Evolutionary conservation across 1,140 invertebrate genomes (phyloP).

Genomic region (Bombus vancouverensis): DNA sequence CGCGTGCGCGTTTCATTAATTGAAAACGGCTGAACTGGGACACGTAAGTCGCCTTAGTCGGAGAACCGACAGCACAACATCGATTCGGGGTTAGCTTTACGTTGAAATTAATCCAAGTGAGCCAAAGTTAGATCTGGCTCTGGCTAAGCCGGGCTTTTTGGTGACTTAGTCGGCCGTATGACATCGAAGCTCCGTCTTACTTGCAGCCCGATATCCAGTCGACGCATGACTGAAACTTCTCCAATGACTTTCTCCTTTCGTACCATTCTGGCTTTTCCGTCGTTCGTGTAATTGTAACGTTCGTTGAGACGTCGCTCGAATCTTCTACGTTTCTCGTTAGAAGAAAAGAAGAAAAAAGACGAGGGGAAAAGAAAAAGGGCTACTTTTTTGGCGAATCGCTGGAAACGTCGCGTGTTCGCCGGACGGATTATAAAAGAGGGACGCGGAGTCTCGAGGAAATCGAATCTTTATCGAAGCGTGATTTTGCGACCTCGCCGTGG

Average conservation of each 20-base stretch:
- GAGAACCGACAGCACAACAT: conserved; percentile 39
- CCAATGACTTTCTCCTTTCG: not conserved
- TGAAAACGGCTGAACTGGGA: conserved; percentile 58
- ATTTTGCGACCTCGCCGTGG: not conserved
- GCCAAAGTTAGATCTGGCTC: conserved; percentile 65
- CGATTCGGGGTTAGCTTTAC: conserved; percentile 65
- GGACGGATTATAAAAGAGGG: not conserved
- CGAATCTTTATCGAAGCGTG: not conserved
- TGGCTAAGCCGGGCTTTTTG: conserved; percentile 69
- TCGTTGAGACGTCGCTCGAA: not conserved
- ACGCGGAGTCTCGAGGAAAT: not conserved
- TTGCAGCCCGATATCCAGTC: conserved; percentile 11
- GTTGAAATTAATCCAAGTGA: conserved; percentile 72
- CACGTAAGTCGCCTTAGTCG: conserved; percentile 63
- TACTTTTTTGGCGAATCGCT: not conserved
- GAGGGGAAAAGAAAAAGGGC: not conserved
- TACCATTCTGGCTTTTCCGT: too few relatives aligned
- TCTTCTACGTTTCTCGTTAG: not conserved
- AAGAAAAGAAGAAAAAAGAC: not conserved
- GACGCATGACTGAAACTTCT: not conserved
- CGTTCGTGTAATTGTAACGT: not conserved
- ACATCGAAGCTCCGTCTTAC: conserved; percentile 60
- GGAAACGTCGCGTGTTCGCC: too few relatives aligned
- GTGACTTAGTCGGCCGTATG: conserved; percentile 68
- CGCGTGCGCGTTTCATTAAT: conserved; percentile 69